Conservation (phyloP, 37 sponge, comb jelly and placozoan genomes). For the Axinella damicornis region DNA sequence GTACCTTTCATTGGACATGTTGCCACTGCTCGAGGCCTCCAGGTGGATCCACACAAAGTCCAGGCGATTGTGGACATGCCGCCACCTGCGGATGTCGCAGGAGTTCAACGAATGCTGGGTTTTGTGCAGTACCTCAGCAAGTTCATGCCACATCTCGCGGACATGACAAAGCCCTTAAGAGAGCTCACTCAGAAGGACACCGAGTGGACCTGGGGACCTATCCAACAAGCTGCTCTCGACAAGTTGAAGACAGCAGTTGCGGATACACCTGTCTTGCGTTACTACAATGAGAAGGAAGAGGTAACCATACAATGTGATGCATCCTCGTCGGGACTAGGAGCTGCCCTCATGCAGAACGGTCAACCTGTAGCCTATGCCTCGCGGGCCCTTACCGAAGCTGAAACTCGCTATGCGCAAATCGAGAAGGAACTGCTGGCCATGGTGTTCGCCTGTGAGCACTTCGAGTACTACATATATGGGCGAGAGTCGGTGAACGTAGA, state of each 20-base stretch:
- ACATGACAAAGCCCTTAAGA: conserved; percentile 45
- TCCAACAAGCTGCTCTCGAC: conserved; percentile 41
- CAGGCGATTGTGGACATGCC: conserved; percentile 64
- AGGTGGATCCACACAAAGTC: conserved; percentile 55
- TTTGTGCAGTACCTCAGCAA: conserved; percentile 43
- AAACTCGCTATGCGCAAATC: too few species aligned
- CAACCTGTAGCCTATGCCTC: conserved; percentile 25
- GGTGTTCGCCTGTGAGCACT: conserved; percentile 22
- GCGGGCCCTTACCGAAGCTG: background rate
- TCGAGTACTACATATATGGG: conserved; percentile 15
- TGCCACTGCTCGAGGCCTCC: conserved; percentile 46
- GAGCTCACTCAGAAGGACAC: conserved; percentile 48
- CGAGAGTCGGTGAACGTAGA: background rate
- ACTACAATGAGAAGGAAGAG: conserved; percentile 41
- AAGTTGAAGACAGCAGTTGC: conserved; percentile 26
- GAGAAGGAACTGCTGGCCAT: conserved; percentile 39
- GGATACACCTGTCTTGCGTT: conserved; percentile 55
- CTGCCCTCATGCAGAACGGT: too few species aligned
- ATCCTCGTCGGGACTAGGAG: conserved; percentile 38
- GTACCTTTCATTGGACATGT: conserved; percentile 68
- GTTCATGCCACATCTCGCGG: conserved; percentile 56
- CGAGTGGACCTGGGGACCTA: conserved; percentile 43
- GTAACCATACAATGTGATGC: conserved; percentile 54
- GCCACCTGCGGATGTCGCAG: conserved; percentile 37
- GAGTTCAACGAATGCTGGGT: conserved; percentile 61